phyloP scores from a whole-genome alignment of 2,797 vertebrate species.

The Sandelia bainsii region DNA sequence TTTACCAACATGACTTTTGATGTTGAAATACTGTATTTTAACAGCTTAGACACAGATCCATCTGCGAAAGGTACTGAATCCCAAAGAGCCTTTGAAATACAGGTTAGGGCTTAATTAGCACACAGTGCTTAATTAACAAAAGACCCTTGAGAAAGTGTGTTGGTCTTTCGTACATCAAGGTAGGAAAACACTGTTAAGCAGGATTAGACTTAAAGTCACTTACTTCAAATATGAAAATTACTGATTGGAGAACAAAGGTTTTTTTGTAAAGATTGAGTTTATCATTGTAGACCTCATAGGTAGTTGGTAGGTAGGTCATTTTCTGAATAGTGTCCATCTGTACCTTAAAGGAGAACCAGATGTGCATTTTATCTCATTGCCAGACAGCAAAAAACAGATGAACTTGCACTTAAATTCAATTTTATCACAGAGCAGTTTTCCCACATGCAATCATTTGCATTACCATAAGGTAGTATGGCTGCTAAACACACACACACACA shows the following conservation, averaged over 20 bases:
- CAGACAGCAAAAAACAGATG: background rate
- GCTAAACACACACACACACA: conserved; percentile 1
- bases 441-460: conserved; percentile 20
- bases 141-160: conserved; percentile 47
- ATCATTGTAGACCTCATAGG: conserved; percentile 9
- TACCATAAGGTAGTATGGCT: conserved; percentile 6
- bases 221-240: conserved; percentile 41
- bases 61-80: conserved; percentile 27
- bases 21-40: conserved; percentile 38
- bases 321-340: background rate
- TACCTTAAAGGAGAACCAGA: conserved; percentile 6
- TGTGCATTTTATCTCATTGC: background rate
- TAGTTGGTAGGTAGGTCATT: background rate
- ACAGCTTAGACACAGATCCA: conserved; percentile 30
- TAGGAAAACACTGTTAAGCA: conserved; percentile 20
- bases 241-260: conserved; percentile 18
- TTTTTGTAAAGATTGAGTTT: conserved; percentile 8
- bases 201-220: conserved; percentile 50
- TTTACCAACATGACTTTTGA: conserved; percentile 20
- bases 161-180: conserved; percentile 65
- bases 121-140: conserved; percentile 42
- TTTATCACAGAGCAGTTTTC: conserved; percentile 30
- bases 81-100: conserved; percentile 40
- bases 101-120: conserved; percentile 52
- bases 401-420: conserved; percentile 11